Evolutionary conservation across 2,113 vertebrate genomes (phyloP).

Genomic region (Nerophis lumbriciformis): DNA sequence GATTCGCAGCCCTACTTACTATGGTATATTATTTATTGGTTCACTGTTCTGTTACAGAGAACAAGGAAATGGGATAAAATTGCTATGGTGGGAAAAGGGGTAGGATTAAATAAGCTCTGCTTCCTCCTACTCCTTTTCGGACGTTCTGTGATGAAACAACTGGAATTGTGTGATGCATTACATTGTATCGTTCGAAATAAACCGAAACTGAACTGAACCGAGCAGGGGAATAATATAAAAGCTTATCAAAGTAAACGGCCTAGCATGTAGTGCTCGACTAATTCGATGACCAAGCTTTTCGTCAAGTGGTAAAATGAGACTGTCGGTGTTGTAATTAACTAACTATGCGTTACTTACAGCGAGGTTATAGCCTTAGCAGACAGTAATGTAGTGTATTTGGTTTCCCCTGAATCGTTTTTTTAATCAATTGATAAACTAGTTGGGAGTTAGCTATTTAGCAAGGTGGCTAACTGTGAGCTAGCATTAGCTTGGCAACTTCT

Average conservation of each 20-base stretch:
- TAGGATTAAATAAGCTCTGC: too few species aligned
- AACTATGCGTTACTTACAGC: neutral
- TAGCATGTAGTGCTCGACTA: slow-evolving; percentile 31
- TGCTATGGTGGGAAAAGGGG: too few species aligned
- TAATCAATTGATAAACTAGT: slow-evolving; percentile 6
- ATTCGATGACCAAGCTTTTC: slow-evolving; percentile 53
- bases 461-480: slow-evolving; percentile 41
- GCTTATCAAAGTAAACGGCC: neutral
- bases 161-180: too few species aligned
- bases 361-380: too few species aligned
- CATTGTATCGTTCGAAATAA: too few species aligned
- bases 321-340: neutral
- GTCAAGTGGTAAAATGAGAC: slow-evolving; percentile 7
- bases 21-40: too few species aligned
- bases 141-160: too few species aligned
- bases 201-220: too few species aligned
- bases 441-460: slow-evolving; percentile 33
- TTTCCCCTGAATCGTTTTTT: neutral
- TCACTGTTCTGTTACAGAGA: too few species aligned
- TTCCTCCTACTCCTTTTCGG: too few species aligned
- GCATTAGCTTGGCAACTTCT: slow-evolving; percentile 62
- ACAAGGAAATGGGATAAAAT: too few species aligned
- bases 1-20: too few species aligned
- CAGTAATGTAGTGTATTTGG: neutral
- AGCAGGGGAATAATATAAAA: neutral